Evolutionary conservation across 2,888 invertebrate species (phyloP), one percentile per base, ranked within the genome.

Genomic region (Microplitis deprimator): DNA sequence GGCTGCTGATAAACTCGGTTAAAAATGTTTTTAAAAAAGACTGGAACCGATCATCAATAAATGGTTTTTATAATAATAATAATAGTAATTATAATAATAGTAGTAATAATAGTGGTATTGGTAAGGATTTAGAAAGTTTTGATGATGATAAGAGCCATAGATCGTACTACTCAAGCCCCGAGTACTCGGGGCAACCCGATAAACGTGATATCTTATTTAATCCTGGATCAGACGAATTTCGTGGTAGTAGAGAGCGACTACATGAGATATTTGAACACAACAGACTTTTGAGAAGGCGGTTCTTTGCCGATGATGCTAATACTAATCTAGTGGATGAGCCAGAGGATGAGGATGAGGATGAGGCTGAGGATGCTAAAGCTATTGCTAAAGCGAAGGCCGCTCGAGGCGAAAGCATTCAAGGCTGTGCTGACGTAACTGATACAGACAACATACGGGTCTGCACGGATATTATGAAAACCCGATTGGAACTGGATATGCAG

Each of bases 201-300:
- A 75, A 70, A 64, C 16, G 70, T 38, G 71, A 72, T 65, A 70
- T 74, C 17, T 65, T 77, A 65, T 77, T 77, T 65, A 59, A 62
- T 65, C 73, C 77, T 29, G 79, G 76, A 74, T 77, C 79, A 67
- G 71, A 71, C 65, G 82, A 78, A 50, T 83, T 81, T 75, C 77
- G 84, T 0, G 86, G 84, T 3, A 89, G 89, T 71, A 81, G 88
- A 7, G 89, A 89, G 41, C 85, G 87, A 38, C 81, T 89, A 3
- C 89, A 88, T 78, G 89, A 89, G 77, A 89, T 89, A 71, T 89
- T 89, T 80, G 86, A 87, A 73, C 87, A 86, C 78, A 89, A 89
- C 76, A 83, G 88, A 3, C 85, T 86, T 62, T 80, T 89, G 7
- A 80, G 89, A 10, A 82, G 86, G 8, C 85, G 87, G 72, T 89